A percentile compares a stretch with the other conserved stretches of the same genome.
These are phyloP conservation scores for Strongylocentrotus purpuratus DNA, from an alignment of 35 echinoderm and acorn worm species.

Conservation along the genomic window DNA sequence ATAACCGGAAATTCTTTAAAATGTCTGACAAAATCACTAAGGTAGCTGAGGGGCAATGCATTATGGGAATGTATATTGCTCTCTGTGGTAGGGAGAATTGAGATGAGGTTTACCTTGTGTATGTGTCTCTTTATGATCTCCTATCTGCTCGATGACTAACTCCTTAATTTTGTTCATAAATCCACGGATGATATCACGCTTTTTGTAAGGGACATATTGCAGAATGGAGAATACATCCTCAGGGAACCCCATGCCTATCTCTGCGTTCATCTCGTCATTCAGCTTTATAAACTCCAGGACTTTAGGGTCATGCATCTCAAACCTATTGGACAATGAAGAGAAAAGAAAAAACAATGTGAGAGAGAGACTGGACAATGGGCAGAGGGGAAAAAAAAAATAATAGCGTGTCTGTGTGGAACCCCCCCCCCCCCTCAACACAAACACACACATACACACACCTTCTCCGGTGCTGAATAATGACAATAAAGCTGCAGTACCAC, in stretches of 20 bases:
- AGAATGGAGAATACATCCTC: neutral
- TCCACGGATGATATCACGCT: neutral
- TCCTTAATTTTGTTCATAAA: neutral
- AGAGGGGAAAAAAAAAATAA: no score
- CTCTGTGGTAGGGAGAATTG: no score
- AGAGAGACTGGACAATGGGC: neutral
- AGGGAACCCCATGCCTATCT: neutral
- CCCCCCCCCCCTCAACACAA: no score
- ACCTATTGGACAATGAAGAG: neutral
- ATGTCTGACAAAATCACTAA: no score
- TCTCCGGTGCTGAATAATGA: no score
- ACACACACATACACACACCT: no score
- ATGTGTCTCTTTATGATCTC: neutral
- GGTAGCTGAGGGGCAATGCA: no score
- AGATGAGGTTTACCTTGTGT: neutral
- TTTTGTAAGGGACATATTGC: neutral
- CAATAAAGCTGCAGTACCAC: no score
- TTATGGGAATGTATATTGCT: no score
- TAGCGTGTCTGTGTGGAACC: no score
- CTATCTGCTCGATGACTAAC: neutral
- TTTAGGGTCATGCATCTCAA: neutral
- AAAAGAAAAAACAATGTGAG: neutral
- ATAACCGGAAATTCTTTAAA: no score
- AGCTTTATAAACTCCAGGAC: neutral
- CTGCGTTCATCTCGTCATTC: neutral